Evolutionary conservation across 2,797 vertebrate species (phyloP).

Genomic region (Channa striata): DNA sequence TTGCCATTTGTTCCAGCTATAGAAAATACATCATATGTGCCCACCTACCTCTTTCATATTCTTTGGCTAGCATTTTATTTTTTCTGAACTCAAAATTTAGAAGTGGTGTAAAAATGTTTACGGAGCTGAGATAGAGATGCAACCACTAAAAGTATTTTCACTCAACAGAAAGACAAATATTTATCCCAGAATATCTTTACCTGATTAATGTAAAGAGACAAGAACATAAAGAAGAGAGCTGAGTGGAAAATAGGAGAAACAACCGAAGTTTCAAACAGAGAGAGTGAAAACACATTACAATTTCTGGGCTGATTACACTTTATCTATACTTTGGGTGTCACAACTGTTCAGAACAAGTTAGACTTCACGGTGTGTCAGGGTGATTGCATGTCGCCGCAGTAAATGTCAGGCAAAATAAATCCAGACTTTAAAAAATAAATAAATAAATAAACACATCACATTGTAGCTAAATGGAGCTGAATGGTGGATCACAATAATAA

Average conservation of each 20-base stretch:
- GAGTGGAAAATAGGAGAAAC: not conserved
- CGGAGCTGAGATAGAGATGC: not conserved
- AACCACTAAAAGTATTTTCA: not conserved
- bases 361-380: not conserved
- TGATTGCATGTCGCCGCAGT: not conserved
- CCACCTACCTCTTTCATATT: not conserved
- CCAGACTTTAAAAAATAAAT: not conserved
- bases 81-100: not conserved
- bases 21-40: not conserved
- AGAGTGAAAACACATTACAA: too few species aligned
- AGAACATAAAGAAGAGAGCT: not conserved
- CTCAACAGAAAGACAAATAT: not conserved
- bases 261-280: not conserved
- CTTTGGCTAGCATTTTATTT: not conserved
- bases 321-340: not conserved
- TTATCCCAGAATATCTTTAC: not conserved
- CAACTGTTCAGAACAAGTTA: not conserved
- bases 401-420: conserved; percentile 24
- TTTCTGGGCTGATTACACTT: not conserved
- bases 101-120: not conserved
- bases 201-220: not conserved
- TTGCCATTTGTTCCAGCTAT: not conserved
- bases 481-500: conserved; percentile 38
- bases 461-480: conserved; percentile 21
- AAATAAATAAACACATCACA: conserved; percentile 1